Percentiles rank a stretch among this genome's conserved stretches.
phyloP scores from a whole-genome alignment of 2,888 invertebrate species.

The Plebejus anna region DNA sequence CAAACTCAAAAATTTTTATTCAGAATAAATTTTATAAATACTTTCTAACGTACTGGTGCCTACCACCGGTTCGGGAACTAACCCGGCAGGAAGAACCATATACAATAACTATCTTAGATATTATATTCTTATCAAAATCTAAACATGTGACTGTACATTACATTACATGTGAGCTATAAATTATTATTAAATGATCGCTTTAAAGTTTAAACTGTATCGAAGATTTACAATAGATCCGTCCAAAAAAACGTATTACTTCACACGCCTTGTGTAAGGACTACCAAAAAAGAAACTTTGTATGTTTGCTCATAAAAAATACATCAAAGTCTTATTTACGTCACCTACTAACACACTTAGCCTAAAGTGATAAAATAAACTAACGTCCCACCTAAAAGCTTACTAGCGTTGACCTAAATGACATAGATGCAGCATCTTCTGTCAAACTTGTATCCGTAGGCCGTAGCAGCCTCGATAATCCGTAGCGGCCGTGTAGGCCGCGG shows the following conservation, averaged over 20 bases:
- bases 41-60: no score
- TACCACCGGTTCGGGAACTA: no score
- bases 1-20: no score
- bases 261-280: constrained; percentile 23
- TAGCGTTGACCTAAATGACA: constrained; percentile 34
- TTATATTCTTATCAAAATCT: not conserved
- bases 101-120: no score
- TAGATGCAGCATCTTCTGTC: constrained; percentile 1
- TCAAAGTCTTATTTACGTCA: constrained; percentile 23
- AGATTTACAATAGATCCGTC: not conserved
- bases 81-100: no score
- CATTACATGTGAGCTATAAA: no score
- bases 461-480: no score
- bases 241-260: constrained; percentile 13
- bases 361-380: constrained; percentile 27
- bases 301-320: constrained; percentile 26
- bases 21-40: no score
- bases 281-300: constrained; percentile 27
- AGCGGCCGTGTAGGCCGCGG: not conserved
- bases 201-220: not conserved
- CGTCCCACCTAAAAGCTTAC: constrained; percentile 26
- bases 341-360: constrained; percentile 27
- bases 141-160: not conserved
- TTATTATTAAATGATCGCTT: not conserved
- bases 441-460: no score